A percentile compares a stretch with the other conserved stretches of the same genome.
These are phyloP conservation scores for Megaptera novaeangliae DNA, from an alignment of 2,113 vertebrate genomes.

Conservation along the genomic window DNA sequence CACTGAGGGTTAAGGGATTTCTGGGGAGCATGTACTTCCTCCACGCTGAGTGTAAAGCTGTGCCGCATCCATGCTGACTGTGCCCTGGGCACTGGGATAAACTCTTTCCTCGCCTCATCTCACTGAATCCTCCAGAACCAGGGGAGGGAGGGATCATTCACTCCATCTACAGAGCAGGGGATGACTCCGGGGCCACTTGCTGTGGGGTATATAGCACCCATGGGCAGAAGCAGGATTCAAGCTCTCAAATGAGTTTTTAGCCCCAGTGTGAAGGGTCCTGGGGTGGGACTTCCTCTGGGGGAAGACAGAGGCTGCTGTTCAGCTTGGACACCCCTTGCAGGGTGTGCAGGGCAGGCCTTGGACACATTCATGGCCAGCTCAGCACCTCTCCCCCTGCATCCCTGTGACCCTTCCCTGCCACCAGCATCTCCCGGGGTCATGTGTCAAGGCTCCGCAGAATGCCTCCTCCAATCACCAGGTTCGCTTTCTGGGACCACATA, in stretches of 20 bases:
- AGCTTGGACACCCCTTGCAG: not conserved
- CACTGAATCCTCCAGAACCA: not conserved
- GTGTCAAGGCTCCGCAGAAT: accelerated
- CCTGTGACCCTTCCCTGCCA: too few species aligned
- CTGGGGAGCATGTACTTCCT: accelerated
- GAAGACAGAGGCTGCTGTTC: not conserved
- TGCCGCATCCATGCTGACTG: not conserved
- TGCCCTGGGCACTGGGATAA: not conserved
- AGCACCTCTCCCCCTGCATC: not conserved
- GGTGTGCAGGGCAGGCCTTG: not conserved
- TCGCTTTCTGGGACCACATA: accelerated
- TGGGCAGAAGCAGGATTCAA: not conserved
- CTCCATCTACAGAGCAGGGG: not conserved
- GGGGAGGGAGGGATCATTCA: not conserved
- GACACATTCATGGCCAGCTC: not conserved
- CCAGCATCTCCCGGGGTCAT: not conserved
- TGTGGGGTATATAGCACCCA: accelerated
- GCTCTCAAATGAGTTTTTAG: not conserved
- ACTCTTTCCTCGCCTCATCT: not conserved
- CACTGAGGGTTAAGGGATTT: not conserved
- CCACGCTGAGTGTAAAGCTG: accelerated
- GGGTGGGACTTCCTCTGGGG: not conserved
- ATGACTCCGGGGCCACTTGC: accelerated
- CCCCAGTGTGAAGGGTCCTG: not conserved
- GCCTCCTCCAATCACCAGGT: not conserved